Evolutionary conservation across 2,113 vertebrate species (phyloP).

Genomic region (Miniopterus natalensis): DNA sequence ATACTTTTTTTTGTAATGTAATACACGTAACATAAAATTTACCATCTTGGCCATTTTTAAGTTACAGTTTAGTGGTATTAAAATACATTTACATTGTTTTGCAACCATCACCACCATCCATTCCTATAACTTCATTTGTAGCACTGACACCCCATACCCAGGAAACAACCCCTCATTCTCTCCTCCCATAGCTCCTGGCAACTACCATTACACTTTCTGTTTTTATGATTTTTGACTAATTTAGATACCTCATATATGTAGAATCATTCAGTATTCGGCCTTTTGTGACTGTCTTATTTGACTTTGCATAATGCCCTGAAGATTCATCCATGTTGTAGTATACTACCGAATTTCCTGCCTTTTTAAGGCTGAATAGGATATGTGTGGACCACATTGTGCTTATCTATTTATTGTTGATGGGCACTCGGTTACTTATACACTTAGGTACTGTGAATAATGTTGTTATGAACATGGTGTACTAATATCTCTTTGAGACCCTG

Average conservation of each 20-base stretch:
- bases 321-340: background rate
- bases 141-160: background rate
- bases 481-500: background rate
- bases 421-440: background rate
- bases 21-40: background rate
- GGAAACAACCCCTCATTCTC: background rate
- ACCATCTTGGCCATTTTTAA: background rate
- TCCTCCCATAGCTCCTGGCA: background rate
- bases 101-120: background rate
- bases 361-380: background rate
- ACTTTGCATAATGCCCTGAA: background rate
- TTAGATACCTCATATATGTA: background rate
- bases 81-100: background rate
- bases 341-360: background rate
- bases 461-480: background rate
- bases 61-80: background rate
- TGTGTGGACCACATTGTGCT: background rate
- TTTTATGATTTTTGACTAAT: constrained; percentile 1
- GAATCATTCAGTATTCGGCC: background rate
- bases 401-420: background rate
- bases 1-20: background rate
- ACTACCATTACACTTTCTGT: background rate
- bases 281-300: background rate
- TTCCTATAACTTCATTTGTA: background rate
- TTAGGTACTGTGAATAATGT: background rate